Evolutionary conservation across 2,888 invertebrate species (phyloP).

Genomic region (Phytoseiulus persimilis): DNA sequence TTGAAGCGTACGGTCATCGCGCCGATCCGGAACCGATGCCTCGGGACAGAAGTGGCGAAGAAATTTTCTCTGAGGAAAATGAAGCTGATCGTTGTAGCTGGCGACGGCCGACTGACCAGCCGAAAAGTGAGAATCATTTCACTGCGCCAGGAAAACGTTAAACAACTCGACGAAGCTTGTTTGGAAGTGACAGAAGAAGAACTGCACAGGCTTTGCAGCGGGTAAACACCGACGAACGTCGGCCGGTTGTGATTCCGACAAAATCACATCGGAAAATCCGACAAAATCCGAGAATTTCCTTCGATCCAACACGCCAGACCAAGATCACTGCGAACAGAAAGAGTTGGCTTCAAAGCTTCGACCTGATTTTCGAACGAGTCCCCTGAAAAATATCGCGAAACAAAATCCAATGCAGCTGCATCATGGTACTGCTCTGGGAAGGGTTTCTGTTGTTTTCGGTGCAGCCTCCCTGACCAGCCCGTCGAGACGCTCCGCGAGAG

Average conservation of each 20-base stretch:
- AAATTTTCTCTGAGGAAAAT: background rate
- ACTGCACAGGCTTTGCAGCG: background rate
- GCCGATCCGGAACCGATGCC: background rate
- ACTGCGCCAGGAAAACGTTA: background rate
- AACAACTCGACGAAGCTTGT: background rate
- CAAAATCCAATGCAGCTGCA: background rate
- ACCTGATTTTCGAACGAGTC: background rate
- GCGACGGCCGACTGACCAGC: background rate
- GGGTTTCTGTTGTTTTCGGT: background rate
- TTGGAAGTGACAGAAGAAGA: background rate
- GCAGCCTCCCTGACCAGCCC: background rate
- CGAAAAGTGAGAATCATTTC: background rate
- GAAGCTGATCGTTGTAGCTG: background rate
- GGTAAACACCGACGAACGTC: no score
- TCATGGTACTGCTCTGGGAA: background rate
- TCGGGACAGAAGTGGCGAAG: background rate
- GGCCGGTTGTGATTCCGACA: no score
- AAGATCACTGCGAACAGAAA: background rate
- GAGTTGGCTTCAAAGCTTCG: background rate
- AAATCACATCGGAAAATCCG: no score
- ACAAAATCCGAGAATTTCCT: background rate
- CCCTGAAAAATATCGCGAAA: background rate
- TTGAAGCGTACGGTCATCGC: background rate
- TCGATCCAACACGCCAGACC: background rate
- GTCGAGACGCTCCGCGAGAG: background rate